A percentile compares a stretch with the other conserved stretches of the same genome.
Evolutionary conservation across 2,888 invertebrate genomes (phyloP).

Genomic region (Netelia fuscicornis): DNA sequence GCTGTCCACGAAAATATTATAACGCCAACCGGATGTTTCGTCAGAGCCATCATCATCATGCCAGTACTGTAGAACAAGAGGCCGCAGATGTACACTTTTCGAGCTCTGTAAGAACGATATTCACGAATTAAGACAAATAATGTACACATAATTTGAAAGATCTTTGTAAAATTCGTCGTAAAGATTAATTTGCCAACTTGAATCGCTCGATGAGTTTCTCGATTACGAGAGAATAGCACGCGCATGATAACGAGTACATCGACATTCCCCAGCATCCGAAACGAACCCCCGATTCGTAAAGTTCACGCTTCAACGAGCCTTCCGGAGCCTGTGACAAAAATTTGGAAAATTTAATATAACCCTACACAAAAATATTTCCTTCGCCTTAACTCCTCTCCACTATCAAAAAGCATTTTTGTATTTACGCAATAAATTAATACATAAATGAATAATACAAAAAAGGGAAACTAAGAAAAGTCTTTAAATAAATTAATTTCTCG

Average conservation of each 20-base stretch:
- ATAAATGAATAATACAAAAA: too few species aligned
- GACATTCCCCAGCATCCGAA: constrained; percentile 99
- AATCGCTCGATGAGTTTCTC: constrained; percentile 93
- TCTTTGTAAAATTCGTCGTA: not conserved
- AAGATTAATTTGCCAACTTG: constrained; percentile 79
- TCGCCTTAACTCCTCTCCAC: not conserved
- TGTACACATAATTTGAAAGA: not conserved
- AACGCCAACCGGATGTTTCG: constrained; percentile 91
- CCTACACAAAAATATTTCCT: not conserved
- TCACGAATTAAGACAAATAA: not conserved
- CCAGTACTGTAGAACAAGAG: constrained; percentile 95
- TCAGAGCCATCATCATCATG: constrained; percentile 94
- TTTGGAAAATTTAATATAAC: not conserved
- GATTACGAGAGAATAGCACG: constrained; percentile 95
- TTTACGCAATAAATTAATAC: too few species aligned
- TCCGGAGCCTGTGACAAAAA: constrained; percentile 88
- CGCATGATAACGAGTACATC: constrained; percentile 97
- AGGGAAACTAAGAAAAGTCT: too few species aligned
- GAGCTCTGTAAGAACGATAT: constrained; percentile 89
- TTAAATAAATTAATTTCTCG: too few species aligned
- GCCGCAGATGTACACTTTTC: constrained; percentile 94
- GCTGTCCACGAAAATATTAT: constrained; percentile 96
- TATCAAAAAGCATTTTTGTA: too few species aligned
- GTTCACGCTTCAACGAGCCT: constrained; percentile 87
- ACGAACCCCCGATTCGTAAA: constrained; percentile 96